phyloP scores from a whole-genome alignment of 1,140 invertebrate genomes.

The Drosophila ohnishii region DNA sequence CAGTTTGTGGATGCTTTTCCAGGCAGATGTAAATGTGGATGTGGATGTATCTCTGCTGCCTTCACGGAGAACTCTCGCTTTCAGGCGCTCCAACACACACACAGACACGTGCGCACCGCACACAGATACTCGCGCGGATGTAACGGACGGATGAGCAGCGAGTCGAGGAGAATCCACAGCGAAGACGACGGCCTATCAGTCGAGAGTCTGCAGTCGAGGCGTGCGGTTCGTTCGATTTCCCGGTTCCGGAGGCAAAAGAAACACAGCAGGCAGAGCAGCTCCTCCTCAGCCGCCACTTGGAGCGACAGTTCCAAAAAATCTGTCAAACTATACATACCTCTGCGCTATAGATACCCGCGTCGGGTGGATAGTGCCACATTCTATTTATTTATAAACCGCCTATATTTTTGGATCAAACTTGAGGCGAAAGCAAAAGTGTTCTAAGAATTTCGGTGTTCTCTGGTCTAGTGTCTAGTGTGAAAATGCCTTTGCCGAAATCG shows the following conservation, averaged over 20 bases:
- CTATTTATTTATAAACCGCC: conserved; percentile 54
- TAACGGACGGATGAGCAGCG: conserved; percentile 44
- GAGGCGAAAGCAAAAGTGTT: conserved; percentile 48
- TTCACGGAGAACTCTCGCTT: conserved; percentile 40
- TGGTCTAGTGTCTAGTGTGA: conserved; percentile 35
- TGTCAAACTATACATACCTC: conserved; percentile 52
- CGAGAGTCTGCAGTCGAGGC: conserved; percentile 63
- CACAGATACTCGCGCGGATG: conserved; percentile 23
- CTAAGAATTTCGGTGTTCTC: conserved; percentile 11
- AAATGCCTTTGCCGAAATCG: conserved; percentile 66
- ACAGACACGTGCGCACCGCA: conserved; percentile 4
- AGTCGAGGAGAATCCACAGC: conserved; percentile 56
- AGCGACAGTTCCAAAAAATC: conserved; percentile 73
- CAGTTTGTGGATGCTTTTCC: conserved; percentile 44
- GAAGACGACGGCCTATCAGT: conserved; percentile 54
- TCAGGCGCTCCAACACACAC: conserved; percentile 16
- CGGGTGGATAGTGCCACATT: conserved; percentile 49
- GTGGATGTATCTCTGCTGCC: conserved; percentile 17
- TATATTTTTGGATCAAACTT: conserved; percentile 58
- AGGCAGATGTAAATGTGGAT: not conserved
- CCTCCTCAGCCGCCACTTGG: conserved; percentile 56
- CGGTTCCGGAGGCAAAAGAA: conserved; percentile 20
- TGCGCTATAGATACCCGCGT: conserved; percentile 20
- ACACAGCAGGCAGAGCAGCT: conserved; percentile 34
- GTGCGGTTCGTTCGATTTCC: conserved; percentile 63